Percentiles rank a stretch among this genome's conserved stretches.
These are phyloP conservation scores for Aethina tumida DNA, from an alignment of 1,140 invertebrate genomes.

Conservation along the genomic window DNA sequence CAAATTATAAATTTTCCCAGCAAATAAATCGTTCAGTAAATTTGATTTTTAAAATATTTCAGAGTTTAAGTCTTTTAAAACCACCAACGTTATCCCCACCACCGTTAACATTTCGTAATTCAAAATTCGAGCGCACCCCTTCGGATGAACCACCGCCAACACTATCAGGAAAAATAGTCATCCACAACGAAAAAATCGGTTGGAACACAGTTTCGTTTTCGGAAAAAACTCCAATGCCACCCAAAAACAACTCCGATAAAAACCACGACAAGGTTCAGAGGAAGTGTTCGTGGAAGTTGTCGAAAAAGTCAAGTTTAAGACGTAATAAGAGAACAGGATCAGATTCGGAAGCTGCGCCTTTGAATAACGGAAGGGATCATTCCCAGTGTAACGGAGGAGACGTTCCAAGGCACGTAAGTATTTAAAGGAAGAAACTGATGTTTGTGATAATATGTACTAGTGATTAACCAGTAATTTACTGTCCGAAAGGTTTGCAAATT, in stretches of 20 bases:
- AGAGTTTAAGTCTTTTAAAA: constrained; percentile 39
- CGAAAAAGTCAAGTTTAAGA: constrained; percentile 50
- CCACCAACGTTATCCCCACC: constrained; percentile 41
- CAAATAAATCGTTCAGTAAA: too few species aligned
- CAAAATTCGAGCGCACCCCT: constrained; percentile 28
- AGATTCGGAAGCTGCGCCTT: constrained; percentile 45
- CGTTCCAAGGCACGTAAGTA: constrained; percentile 36
- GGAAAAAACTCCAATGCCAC: constrained; percentile 26
- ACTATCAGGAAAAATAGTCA: constrained; percentile 29
- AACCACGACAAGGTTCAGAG: constrained; percentile 19
- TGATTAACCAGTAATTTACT: too few species aligned
- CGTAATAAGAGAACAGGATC: constrained; percentile 49
- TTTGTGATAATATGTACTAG: too few species aligned
- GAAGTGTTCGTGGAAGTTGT: constrained; percentile 52
- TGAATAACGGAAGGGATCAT: constrained; percentile 60
- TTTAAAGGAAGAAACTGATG: too few species aligned
- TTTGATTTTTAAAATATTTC: too few species aligned
- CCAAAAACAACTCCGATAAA: constrained; percentile 12
- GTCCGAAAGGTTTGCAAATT: too few species aligned
- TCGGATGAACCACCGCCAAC: constrained; percentile 16
- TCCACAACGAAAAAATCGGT: constrained; percentile 34
- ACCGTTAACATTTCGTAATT: constrained; percentile 27
- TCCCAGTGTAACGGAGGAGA: constrained; percentile 60
- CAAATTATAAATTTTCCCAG: too few species aligned
- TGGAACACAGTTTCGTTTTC: constrained; percentile 34